phyloP scores from a whole-genome alignment of 1,140 invertebrate genomes.

The Cyclargus thomasi region DNA sequence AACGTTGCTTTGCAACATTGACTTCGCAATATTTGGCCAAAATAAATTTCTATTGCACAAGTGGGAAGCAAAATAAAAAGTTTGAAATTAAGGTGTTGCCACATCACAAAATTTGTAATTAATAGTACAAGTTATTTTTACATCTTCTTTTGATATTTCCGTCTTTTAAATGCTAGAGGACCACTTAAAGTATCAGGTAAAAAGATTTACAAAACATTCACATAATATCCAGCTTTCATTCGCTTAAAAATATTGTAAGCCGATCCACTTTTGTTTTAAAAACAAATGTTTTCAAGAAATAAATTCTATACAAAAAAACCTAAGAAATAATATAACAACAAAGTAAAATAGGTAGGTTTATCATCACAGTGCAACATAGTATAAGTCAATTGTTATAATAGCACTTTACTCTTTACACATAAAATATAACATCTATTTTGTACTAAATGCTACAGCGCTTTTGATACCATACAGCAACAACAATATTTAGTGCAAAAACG shows the following conservation, averaged over 20 bases:
- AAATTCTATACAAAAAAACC: constrained; percentile 28
- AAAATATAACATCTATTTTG: constrained; percentile 16
- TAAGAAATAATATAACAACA: constrained; percentile 38
- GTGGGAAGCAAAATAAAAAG: too few relatives aligned
- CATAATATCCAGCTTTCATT: too few relatives aligned
- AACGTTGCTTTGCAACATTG: too few relatives aligned
- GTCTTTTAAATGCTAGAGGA: too few relatives aligned
- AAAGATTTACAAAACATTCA: too few relatives aligned
- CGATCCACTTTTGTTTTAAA: background rate
- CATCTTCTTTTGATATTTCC: too few relatives aligned
- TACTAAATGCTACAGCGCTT: constrained; percentile 9
- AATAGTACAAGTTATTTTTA: too few relatives aligned
- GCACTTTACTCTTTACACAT: constrained; percentile 14
- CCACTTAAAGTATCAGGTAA: too few relatives aligned
- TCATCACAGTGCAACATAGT: constrained; percentile 17
- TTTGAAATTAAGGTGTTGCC: too few relatives aligned
- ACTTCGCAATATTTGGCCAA: too few relatives aligned
- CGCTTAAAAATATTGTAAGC: background rate
- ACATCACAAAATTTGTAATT: too few relatives aligned
- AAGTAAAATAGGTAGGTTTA: constrained; percentile 42
- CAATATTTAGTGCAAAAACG: background rate
- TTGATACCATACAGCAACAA: background rate
- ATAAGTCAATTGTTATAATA: constrained; percentile 14
- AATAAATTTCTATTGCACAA: too few relatives aligned
- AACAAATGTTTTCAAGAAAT: constrained; percentile 10